Evolutionary conservation across 2,888 invertebrate genomes (phyloP), one percentile per base, ranked within the genome.

Genomic region (Syrphus vitripennis): DNA sequence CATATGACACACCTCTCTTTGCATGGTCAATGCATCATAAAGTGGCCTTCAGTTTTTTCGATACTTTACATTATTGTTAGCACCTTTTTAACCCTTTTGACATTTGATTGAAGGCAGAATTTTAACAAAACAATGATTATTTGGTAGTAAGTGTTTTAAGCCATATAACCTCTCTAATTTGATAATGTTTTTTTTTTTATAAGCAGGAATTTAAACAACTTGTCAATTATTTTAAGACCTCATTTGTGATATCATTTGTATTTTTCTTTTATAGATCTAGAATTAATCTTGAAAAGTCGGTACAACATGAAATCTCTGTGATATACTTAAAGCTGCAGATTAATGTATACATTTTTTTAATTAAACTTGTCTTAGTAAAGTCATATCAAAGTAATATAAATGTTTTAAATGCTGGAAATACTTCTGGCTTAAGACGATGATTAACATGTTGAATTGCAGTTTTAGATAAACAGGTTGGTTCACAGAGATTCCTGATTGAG

Each of bases 1-100:
- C 3, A 21, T 12, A 48, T 34, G 79, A 70, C 83, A 78, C 83
- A 79, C 83, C 63, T 63, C 69, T 75, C 57, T 75, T 48, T 63
- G 69, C 69, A 72, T 69, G 78, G 72, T 83, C 78, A 83, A 74
- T 74, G 83, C 74, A 78, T 74, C 78, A 40, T 42, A 61, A 78
- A 77, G 57, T 26, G 67, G 67, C 78, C 78, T 83, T 83, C 72
- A 74, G 57, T 63, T 61, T 63, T 61, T 55, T 31, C 10, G 31
- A 59, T 53, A 26, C 67, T 34, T 48, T 48, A 29, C 55, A 42
- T 63, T 53, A 6, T 42, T 26, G 6, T 26, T 16, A 24, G 63
- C n/a, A 6, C 3, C 2, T 40, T 42, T 40, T 26, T 42, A 37
- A n/a, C 21, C 34, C 42, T 42, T n/a, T 42, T 14, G 4, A n/a